Evolutionary conservation across 1,140 invertebrate genomes (phyloP).

Genomic region (Caenorhabditis brenneri): DNA sequence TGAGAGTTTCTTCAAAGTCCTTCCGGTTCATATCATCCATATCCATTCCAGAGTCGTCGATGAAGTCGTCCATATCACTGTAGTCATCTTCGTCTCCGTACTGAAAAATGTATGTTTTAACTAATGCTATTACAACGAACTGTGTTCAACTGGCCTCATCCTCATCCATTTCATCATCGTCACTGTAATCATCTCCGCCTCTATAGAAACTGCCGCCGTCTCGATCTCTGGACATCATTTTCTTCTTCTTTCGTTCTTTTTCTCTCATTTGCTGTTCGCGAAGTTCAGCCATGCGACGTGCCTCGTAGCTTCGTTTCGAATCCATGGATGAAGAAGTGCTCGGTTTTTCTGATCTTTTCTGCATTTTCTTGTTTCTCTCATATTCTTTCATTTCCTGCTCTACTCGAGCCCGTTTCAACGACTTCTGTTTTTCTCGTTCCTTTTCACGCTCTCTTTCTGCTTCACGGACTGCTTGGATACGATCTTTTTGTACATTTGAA

Average conservation of each 20-base stretch:
- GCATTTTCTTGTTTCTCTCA: not conserved
- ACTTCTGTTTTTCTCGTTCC: not conserved
- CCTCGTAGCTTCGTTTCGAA: not conserved
- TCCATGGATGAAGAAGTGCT: not conserved
- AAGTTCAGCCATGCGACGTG: slow-evolving; percentile 31
- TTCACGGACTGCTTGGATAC: not conserved
- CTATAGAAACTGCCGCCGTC: not conserved
- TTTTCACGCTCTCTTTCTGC: slow-evolving; percentile 4
- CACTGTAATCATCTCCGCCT: slow-evolving; percentile 49
- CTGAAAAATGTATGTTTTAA: not conserved
- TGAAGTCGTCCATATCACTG: slow-evolving; percentile 68
- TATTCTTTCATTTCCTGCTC: not conserved
- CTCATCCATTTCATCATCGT: slow-evolving; percentile 56
- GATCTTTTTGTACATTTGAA: not conserved
- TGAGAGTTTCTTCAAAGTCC: slow-evolving; percentile 65
- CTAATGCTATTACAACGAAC: not conserved
- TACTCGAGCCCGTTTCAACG: not conserved
- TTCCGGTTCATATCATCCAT: slow-evolving; percentile 58
- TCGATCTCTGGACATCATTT: not conserved
- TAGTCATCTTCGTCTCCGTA: slow-evolving; percentile 61
- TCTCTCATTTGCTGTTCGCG: slow-evolving; percentile 21
- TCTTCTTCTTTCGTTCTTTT: not conserved
- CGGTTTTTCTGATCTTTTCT: not conserved
- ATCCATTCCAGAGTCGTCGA: slow-evolving; percentile 62
- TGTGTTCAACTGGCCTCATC: not conserved